phyloP scores from a whole-genome alignment of 2,888 invertebrate species.

The Himalopsyche japonica region DNA sequence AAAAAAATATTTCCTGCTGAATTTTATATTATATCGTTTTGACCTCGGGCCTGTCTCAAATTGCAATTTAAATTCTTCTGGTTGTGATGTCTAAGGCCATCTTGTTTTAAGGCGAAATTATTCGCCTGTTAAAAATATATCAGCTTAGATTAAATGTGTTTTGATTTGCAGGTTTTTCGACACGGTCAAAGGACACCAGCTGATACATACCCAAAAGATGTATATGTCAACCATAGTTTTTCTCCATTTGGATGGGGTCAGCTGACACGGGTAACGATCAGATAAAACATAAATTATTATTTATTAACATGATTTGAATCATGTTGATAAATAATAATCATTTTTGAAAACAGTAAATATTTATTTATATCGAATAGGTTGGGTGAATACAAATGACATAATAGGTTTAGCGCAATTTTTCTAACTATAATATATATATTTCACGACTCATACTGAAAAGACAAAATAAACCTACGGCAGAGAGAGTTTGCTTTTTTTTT shows the following conservation, averaged over 20 bases:
- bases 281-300: no score
- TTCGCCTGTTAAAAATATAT: neutral
- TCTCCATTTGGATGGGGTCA: slow-evolving; percentile 82
- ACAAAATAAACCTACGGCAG: no score
- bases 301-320: no score
- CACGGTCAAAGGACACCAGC: slow-evolving; percentile 82
- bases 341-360: no score
- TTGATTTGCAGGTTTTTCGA: slow-evolving; percentile 66
- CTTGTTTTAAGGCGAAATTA: neutral
- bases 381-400: no score
- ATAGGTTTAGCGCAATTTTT: no score
- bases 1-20: neutral
- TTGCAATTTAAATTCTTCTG: neutral
- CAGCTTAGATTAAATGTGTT: neutral
- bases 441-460: no score
- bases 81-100: neutral
- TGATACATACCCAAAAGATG: slow-evolving; percentile 75
- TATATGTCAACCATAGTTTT: slow-evolving; percentile 65
- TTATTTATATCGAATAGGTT: no score
- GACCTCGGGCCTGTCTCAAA: neutral
- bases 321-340: no score
- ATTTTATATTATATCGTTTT: neutral
- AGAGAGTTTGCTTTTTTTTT: no score
- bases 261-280: slow-evolving; percentile 69
- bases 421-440: no score